phyloP scores from a whole-genome alignment of 2,797 vertebrate species.

The Salarias fasciatus region DNA sequence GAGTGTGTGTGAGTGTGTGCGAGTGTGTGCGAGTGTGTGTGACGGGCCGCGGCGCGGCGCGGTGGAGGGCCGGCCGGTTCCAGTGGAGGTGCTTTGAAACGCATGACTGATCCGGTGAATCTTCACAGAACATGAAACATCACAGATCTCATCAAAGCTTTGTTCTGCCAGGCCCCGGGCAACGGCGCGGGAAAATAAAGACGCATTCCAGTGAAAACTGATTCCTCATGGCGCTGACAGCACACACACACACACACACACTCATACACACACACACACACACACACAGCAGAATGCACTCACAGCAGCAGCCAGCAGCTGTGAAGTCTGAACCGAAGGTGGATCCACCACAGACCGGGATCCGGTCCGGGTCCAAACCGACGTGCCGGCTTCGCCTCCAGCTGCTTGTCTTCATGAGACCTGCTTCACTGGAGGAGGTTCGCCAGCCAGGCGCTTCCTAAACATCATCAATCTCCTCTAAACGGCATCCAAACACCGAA shows the following conservation, averaged over 20 bases:
- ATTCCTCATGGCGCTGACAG: slow-evolving; percentile 49
- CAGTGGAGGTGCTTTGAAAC: slow-evolving; percentile 22
- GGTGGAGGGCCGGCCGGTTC: slow-evolving; percentile 18
- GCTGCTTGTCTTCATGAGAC: too few species aligned
- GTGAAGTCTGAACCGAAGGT: slow-evolving; percentile 16
- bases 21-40: too few species aligned
- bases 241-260: slow-evolving; percentile 6
- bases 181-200: slow-evolving; percentile 35
- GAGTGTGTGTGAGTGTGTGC: too few species aligned
- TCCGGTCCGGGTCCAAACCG: too few species aligned
- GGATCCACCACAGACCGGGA: slow-evolving; percentile 7
- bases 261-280: too few species aligned
- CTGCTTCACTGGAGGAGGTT: too few species aligned
- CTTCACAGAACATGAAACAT: slow-evolving; percentile 46
- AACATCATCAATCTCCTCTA: too few species aligned
- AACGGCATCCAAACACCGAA: too few species aligned
- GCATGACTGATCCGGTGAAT: slow-evolving; percentile 19
- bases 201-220: slow-evolving; percentile 57
- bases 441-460: too few species aligned
- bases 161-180: slow-evolving; percentile 24
- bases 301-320: slow-evolving; percentile 35
- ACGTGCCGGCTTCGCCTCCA: too few species aligned
- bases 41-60: too few species aligned
- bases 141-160: slow-evolving; percentile 55
- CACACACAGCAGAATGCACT: background rate